Evolutionary conservation across 1,140 invertebrate species (phyloP), one percentile per base, ranked within the genome.

Genomic region (Goniozus legneri): DNA sequence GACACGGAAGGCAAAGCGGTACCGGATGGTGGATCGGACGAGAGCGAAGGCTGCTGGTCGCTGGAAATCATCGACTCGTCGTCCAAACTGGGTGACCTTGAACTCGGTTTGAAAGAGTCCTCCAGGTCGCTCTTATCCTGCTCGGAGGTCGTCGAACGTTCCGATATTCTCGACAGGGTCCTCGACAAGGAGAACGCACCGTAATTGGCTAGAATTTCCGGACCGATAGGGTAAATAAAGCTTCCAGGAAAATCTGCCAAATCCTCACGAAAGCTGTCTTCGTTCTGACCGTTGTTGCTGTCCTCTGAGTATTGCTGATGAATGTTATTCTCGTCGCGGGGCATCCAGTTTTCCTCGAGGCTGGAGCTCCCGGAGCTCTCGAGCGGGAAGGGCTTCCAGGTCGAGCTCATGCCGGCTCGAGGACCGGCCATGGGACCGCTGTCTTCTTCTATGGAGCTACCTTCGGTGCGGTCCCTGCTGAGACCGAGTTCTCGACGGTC

Each of bases 71-170:
- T 71, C 1, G 88, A 91, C 64, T 90, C 88, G 61, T 91, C 89
- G 54, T 89, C 87, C 39, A 89, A 79, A 67, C 88, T 90, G 32
- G 89, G 86, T 4, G 88, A 89, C 40, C 87, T 79, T 3, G 83
- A 84, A 22, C 85, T 88, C 1, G 85, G 87, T 73, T 91, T 91
- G 20, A 88, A 89, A 0, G 89, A 88, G 70, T 91, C 89, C 62
- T 91, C 89, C 50, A 91, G 82, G 52, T 88, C 83, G 62, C 85
- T 87, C 50, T 78, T 81, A 38, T 84, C 86, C 64, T 87, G 86
- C 60, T 91, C 89, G 1, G 89, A 92, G 12, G 89, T 88, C 7
- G 89, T 92, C 49, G 89, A 91, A 16, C 89, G 77, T 73, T 93
- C 90, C 2, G 88, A 91, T 60, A 93, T 93, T 40, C 89, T 77